A percentile compares a stretch with the other conserved stretches of the same genome.
Conservation (phyloP, 2,113 vertebrate genomes). For the Datnioides undecimradiatus region DNA sequence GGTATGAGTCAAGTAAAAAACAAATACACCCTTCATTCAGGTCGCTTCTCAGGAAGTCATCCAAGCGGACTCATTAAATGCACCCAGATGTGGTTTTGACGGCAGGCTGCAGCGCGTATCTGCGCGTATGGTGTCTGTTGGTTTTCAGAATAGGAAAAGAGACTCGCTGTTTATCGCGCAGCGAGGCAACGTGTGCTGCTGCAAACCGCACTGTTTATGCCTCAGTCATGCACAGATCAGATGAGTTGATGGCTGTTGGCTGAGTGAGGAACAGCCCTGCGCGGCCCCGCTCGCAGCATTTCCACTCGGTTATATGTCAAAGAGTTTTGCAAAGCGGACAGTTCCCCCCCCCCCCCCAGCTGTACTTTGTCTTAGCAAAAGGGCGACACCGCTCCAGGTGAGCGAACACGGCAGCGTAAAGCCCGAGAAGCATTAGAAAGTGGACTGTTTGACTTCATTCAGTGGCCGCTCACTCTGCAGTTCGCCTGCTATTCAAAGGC, state of each 20-base stretch:
- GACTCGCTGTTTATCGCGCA: background rate
- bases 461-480: conserved; percentile 6
- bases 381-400: conserved; percentile 30
- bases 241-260: background rate
- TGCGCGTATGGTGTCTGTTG: too few species aligned
- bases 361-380: background rate
- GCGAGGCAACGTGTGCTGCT: background rate
- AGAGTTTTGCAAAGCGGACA: background rate
- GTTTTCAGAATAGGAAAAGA: background rate
- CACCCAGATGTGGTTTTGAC: background rate
- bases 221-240: background rate
- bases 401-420: conserved; percentile 6
- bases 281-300: background rate
- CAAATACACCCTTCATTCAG: background rate
- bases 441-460: conserved; percentile 5
- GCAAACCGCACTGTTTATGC: too few species aligned
- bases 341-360: background rate
- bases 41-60: background rate
- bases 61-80: background rate
- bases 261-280: background rate
- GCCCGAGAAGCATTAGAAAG: background rate
- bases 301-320: background rate
- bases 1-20: background rate
- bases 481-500: conserved; percentile 49
- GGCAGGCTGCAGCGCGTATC: too few species aligned